Base-by-base conservation (phyloP, 1,140 invertebrate genomes). In the Lordiphosa collinella region DNA sequence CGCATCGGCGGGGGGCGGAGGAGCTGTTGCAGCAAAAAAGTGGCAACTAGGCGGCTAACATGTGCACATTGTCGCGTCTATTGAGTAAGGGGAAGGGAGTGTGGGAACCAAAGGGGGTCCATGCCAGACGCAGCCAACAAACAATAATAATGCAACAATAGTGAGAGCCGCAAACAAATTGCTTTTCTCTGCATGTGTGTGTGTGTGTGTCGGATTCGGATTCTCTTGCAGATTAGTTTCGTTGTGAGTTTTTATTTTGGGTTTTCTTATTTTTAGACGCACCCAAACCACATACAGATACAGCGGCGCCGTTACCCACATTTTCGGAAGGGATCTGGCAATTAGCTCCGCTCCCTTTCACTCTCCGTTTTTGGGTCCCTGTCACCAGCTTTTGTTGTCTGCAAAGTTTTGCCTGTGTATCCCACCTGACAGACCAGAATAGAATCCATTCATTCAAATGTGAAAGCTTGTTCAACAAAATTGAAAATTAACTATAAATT, bases 61-160 rank as follows among this genome's bases (percentile, higher is more conserved):
- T 55, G 64, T 59, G 71, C 65, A 47, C 51, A 52, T 31, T 48
- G 43, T 54, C 51, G 14, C 18, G 43, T 44, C 41, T 44, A 44
- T 48, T 48, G 32, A 16, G 34, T 22, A 14, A 31, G 11, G 37
- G 18, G 14, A 8, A 36, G 16, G 43, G 37, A 29, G 25, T 9
- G 35, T 16, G 13, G 12, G 32, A 38, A 36, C 13, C n/a, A n/a
- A n/a, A n/a, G n/a, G n/a, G n/a, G n/a, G n/a, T n/a, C n/a, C 16
- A n/a, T 43, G 41, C 13, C 31, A 32, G 57, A 48, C 41, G 52
- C 55, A 67, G 12, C 22, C 22, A 72, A 67, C 76, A 82, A 82
- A 82, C 78, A 82, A 82, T 84, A 82, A 84, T 84, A 80, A 82
- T 82, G 78, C 78, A 82, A 84, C 78, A 82, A 82, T 84, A 84